A percentile compares a stretch with the other conserved stretches of the same genome.
Evolutionary conservation across 2,888 invertebrate species (phyloP).

Genomic region (Perizoma affinitatum): DNA sequence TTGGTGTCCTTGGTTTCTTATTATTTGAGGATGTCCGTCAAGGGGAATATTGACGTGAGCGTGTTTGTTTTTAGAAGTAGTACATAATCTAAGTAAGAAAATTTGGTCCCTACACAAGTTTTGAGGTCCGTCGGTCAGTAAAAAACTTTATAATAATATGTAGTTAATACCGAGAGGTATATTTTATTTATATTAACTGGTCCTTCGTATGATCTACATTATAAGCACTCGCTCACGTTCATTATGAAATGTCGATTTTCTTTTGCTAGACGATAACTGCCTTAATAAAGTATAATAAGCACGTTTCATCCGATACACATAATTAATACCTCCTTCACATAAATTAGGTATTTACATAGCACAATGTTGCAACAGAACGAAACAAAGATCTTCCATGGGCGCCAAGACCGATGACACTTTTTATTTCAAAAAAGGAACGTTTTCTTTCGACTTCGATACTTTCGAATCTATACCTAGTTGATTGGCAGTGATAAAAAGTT

Average conservation of each 20-base stretch:
- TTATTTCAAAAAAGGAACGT: conserved; percentile 56
- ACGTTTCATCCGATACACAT: conserved; percentile 10
- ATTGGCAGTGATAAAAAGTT: conserved; percentile 46
- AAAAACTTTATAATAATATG: too few species aligned
- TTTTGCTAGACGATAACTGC: conserved; percentile 13
- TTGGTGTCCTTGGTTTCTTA: too few species aligned
- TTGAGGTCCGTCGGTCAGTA: too few species aligned
- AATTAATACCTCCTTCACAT: conserved; percentile 11
- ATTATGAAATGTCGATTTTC: conserved; percentile 5
- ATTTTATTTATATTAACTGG: too few species aligned
- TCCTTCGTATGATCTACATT: too few species aligned
- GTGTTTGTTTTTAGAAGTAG: too few species aligned
- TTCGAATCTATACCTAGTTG: conserved; percentile 51
- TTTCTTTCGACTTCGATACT: conserved; percentile 49
- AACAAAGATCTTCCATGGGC: conserved; percentile 12
- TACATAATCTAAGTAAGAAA: too few species aligned
- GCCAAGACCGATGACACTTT: conserved; percentile 29
- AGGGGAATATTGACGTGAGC: too few species aligned
- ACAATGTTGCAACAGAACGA: conserved; percentile 10
- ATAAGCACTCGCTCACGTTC: not conserved
- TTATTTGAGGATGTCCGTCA: too few species aligned
- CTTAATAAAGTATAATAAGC: conserved; percentile 15
- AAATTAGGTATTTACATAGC: conserved; percentile 7
- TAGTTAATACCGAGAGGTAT: too few species aligned
- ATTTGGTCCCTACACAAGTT: too few species aligned